Evolutionary conservation across 2,888 invertebrate genomes (phyloP).

Genomic region (Drosophila colorata): DNA sequence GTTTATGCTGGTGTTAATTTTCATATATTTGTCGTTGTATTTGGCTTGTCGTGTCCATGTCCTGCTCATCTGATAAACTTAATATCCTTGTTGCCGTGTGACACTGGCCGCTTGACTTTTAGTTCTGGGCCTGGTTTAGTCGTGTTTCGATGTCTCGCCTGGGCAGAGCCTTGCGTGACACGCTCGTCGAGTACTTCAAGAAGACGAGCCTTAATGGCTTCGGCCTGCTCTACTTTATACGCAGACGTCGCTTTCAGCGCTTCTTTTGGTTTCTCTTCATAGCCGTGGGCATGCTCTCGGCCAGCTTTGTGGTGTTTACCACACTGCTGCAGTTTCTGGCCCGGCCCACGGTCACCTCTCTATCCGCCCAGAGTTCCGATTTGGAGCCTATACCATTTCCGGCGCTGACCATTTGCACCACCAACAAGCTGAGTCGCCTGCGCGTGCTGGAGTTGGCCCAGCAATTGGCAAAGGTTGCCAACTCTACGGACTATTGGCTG

Average conservation of each 20-base stretch:
- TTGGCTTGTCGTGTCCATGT: slow-evolving; percentile 10
- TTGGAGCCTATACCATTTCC: slow-evolving; percentile 62
- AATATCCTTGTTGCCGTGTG: slow-evolving; percentile 1
- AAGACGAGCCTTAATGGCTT: slow-evolving; percentile 83
- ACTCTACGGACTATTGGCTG: slow-evolving; percentile 46
- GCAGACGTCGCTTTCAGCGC: slow-evolving; percentile 74
- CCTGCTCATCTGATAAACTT: slow-evolving; percentile 31
- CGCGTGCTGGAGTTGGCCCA: slow-evolving; percentile 51
- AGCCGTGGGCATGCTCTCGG: slow-evolving; percentile 65
- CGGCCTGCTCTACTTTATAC: slow-evolving; percentile 72
- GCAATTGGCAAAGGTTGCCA: slow-evolving; percentile 43
- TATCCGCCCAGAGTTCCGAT: slow-evolving; percentile 33
- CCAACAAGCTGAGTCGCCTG: slow-evolving; percentile 73
- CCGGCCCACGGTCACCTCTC: slow-evolving; percentile 69
- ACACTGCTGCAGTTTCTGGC: slow-evolving; percentile 68
- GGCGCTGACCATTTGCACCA: slow-evolving; percentile 70
- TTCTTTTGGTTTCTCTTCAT: slow-evolving; percentile 80
- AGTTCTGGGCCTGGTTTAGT: slow-evolving; percentile 10
- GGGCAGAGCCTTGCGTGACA: slow-evolving; percentile 59
- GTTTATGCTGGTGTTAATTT: neutral
- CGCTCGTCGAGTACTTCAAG: slow-evolving; percentile 78
- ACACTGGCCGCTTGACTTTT: neutral
- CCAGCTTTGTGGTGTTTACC: slow-evolving; percentile 62
- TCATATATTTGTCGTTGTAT: neutral
- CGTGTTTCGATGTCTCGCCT: slow-evolving; percentile 46